Conservation (phyloP, 23 tunicate genomes). For the Clavelina lepadiformis region DNA sequence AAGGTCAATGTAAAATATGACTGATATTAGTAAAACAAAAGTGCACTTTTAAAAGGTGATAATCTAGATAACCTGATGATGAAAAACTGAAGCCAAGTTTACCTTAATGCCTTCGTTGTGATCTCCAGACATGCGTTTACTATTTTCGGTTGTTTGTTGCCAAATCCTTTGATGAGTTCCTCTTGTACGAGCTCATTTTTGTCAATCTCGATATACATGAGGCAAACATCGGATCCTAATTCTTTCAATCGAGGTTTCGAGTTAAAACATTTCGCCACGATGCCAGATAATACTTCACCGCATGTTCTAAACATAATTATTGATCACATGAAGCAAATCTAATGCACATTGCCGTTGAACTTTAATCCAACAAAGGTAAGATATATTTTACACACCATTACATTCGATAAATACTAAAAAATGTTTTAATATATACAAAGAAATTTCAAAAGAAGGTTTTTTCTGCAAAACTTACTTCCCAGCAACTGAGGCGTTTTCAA, state of each 20-base stretch:
- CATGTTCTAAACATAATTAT: constrained; percentile 56
- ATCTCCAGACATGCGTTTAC: constrained; percentile 75
- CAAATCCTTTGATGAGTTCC: constrained; percentile 78
- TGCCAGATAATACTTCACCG: constrained; percentile 70
- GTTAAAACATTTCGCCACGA: constrained; percentile 88
- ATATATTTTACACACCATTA: too few relatives aligned
- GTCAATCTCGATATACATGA: constrained; percentile 89
- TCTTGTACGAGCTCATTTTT: constrained; percentile 64
- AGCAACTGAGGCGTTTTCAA: constrained; percentile 83
- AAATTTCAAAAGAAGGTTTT: too few relatives aligned
- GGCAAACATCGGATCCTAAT: constrained; percentile 69
- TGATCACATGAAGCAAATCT: too few relatives aligned
- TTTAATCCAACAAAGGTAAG: too few relatives aligned
- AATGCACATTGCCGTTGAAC: too few relatives aligned
- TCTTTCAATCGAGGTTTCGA: constrained; percentile 83
- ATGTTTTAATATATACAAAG: too few relatives aligned
- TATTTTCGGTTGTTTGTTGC: constrained; percentile 93
- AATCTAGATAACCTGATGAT: too few relatives aligned
- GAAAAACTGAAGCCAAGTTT: constrained; percentile 16
- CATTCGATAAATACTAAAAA: too few relatives aligned
- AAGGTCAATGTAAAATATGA: too few relatives aligned
- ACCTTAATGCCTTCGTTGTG: constrained; percentile 49
- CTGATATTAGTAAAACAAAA: too few relatives aligned
- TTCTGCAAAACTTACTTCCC: constrained; percentile 96
- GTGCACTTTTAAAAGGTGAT: too few relatives aligned